Evolutionary conservation across 2,888 invertebrate species (phyloP).

Genomic region (Amphipoea lucens): DNA sequence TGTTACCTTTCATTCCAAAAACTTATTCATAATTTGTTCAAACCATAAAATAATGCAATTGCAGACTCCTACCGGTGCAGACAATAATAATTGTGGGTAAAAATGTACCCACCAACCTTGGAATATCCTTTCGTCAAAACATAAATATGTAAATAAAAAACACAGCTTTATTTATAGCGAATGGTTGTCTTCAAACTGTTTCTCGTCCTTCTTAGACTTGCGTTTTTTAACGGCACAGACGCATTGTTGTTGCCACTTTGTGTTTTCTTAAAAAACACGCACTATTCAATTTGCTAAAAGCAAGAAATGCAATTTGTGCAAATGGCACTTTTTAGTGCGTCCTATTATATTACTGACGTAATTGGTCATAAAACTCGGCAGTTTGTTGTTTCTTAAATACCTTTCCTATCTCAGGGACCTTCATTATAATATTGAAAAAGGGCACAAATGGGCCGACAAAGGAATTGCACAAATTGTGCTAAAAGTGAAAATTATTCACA

Average conservation of each 20-base stretch:
- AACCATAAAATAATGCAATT: constrained; percentile 31
- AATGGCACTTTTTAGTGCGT: constrained; percentile 82
- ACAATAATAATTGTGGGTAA: constrained; percentile 28
- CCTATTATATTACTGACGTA: constrained; percentile 73
- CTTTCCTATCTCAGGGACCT: constrained; percentile 70
- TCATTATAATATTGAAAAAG: constrained; percentile 73
- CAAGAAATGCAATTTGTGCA: constrained; percentile 84
- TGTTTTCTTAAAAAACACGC: constrained; percentile 67
- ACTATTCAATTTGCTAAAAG: constrained; percentile 72
- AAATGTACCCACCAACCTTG: constrained; percentile 42
- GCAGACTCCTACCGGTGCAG: not conserved
- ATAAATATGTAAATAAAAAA: constrained; percentile 59
- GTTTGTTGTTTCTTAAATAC: constrained; percentile 72
- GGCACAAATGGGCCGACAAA: constrained; percentile 73
- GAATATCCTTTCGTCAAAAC: constrained; percentile 46
- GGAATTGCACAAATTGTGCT: constrained; percentile 77
- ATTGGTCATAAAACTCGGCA: constrained; percentile 76
- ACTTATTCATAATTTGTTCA: not conserved
- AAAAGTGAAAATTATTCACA: constrained; percentile 77
- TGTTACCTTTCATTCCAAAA: constrained; percentile 8
- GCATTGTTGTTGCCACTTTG: constrained; percentile 61
- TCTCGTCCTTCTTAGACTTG: constrained; percentile 73
- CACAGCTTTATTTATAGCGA: constrained; percentile 49
- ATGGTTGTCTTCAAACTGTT: constrained; percentile 60
- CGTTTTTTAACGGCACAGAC: constrained; percentile 71